Evolutionary conservation across 2,888 invertebrate genomes (phyloP).

Genomic region (Vanessa cardui): DNA sequence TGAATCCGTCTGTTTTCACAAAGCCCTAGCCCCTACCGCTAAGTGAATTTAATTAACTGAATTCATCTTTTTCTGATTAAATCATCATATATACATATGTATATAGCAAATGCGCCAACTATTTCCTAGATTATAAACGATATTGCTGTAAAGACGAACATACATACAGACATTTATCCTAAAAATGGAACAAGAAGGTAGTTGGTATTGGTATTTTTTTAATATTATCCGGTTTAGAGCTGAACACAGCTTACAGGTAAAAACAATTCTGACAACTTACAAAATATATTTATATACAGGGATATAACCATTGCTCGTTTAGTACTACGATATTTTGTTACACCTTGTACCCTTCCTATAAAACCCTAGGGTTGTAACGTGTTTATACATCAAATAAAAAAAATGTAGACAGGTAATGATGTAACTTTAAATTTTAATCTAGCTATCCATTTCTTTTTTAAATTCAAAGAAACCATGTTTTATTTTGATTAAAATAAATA

Average conservation of each 20-base stretch:
- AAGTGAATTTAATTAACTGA: too few relatives aligned
- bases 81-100: too few relatives aligned
- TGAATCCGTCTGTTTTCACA: too few relatives aligned
- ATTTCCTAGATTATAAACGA: too few relatives aligned
- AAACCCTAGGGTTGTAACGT: constrained; percentile 8
- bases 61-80: too few relatives aligned
- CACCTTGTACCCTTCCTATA: neutral
- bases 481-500: too few relatives aligned
- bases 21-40: too few relatives aligned
- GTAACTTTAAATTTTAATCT: too few relatives aligned
- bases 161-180: neutral
- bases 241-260: neutral
- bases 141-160: neutral
- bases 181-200: neutral
- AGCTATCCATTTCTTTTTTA: too few relatives aligned
- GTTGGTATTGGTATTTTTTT: neutral
- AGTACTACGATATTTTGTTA: constrained; percentile 1
- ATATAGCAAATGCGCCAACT: too few relatives aligned
- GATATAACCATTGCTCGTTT: neutral
- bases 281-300: constrained; percentile 1
- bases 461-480: too few relatives aligned
- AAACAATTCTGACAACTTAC: neutral
- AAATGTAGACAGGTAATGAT: too few relatives aligned
- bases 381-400: neutral
- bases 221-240: neutral